Base-by-base conservation (phyloP, 2,797 vertebrate species). In the Molossus molossus region DNA sequence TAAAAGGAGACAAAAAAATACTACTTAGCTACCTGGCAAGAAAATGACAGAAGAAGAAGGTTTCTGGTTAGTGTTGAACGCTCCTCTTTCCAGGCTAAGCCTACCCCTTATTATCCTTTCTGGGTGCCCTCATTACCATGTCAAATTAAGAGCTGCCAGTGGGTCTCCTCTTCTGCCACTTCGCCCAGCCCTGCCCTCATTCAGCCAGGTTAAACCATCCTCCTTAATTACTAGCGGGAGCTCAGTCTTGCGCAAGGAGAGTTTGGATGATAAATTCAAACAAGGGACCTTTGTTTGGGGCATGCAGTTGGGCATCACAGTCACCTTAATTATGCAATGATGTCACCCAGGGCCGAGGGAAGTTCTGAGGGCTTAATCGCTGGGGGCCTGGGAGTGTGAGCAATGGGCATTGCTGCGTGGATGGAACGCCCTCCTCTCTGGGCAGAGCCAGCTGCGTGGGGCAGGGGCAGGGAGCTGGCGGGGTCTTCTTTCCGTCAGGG, bases 261-360 rank as follows among this genome's bases (percentile, higher is more conserved):
- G 82, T 55, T 83, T 0, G 25, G 21, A 83, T 29, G 58, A 94
- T 91, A 82, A 91, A 79, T 95, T 95, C 89, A 97, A 97, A 97
- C 96, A 97, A 96, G 86, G 95, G 69, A 73, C 50, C 86, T 95
- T 53, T 96, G 86, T 94, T 95, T 81, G 40, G 8, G n/a, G 85
- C 91, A 69, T 80, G 12, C 92, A 95, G 58, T 60, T 83, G 94
- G 6, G 48, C 83, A 96, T 72, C 83, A 33, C 96, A 33, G 6
- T 9, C 95, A 96, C 95, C 97, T 97, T 81, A 96, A 90, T 77
- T 96, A 83, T 45, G 11, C 94, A n/a, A 27, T 97, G 72, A 84
- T 90, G 83, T 93, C 91, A 95, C 95, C 91, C 87, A 6, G 11
- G 29, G 70, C 77, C 0, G 0, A 25, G 82, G 87, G 73, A 91